phyloP scores from a whole-genome alignment of 2,113 vertebrate species.

The Ophthalmolycus amberensis region DNA sequence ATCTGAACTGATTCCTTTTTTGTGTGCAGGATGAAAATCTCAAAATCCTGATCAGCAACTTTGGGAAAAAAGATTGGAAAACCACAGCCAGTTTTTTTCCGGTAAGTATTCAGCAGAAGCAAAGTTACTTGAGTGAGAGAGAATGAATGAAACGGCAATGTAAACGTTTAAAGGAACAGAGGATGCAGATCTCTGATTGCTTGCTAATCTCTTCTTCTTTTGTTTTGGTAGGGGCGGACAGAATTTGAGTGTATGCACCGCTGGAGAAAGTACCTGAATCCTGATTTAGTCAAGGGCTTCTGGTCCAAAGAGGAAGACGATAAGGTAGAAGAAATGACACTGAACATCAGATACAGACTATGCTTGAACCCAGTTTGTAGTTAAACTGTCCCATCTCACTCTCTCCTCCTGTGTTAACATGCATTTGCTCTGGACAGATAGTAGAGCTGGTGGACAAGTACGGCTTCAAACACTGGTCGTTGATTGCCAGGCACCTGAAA shows the following conservation, averaged over 20 bases:
- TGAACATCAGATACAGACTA: not conserved
- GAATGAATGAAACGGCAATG: not conserved
- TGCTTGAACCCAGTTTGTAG: not conserved
- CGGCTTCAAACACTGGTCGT: slow-evolving; percentile 89
- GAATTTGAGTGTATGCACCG: slow-evolving; percentile 90
- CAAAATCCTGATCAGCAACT: slow-evolving; percentile 87
- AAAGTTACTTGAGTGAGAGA: not conserved
- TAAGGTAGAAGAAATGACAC: slow-evolving; percentile 80
- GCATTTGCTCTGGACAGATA: slow-evolving; percentile 81
- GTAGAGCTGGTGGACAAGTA: slow-evolving; percentile 89
- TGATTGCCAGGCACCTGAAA: slow-evolving; percentile 89
- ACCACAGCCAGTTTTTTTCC: slow-evolving; percentile 90
- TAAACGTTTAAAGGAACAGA: not conserved
- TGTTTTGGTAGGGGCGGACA: slow-evolving; percentile 86
- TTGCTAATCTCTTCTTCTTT: not conserved
- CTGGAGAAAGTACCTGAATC: slow-evolving; percentile 89
- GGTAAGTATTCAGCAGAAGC: slow-evolving; percentile 82
- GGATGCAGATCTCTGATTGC: not conserved
- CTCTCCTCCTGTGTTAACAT: slow-evolving; percentile 4
- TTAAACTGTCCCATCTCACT: not conserved
- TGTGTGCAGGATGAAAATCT: slow-evolving; percentile 90
- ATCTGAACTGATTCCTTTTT: slow-evolving; percentile 20
- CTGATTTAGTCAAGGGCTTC: slow-evolving; percentile 88
- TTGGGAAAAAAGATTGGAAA: slow-evolving; percentile 92
- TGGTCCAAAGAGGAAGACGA: slow-evolving; percentile 97